These are phyloP conservation scores for Porites lobata DNA, from an alignment of 92 coral and sea anemone genomes.

Conservation along the genomic window DNA sequence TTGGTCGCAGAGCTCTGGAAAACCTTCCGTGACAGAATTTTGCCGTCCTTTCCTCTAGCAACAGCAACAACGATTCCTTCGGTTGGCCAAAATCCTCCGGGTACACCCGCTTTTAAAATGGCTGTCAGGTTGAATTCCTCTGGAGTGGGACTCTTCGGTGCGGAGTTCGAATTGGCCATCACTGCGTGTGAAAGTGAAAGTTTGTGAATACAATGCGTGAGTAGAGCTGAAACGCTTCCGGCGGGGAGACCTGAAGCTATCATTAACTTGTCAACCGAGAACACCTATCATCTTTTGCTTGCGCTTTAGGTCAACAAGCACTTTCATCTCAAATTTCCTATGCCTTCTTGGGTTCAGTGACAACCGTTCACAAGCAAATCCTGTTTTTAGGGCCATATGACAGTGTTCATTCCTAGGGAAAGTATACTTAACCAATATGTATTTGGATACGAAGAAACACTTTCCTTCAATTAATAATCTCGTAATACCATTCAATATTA, in stretches of 20 bases:
- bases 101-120: constrained; percentile 40
- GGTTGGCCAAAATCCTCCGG: constrained; percentile 54
- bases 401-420: too few species aligned
- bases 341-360: not conserved
- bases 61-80: constrained; percentile 24
- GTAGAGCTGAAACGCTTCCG: constrained; percentile 9
- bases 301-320: constrained; percentile 8
- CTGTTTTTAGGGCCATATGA: too few species aligned
- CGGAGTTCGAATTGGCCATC: constrained; percentile 33
- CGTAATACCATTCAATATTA: too few species aligned
- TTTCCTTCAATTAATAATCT: too few species aligned
- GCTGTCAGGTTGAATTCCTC: constrained; percentile 48
- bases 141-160: constrained; percentile 31
- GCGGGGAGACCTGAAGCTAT: constrained; percentile 5
- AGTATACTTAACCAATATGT: too few species aligned
- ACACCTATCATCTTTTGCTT: not conserved
- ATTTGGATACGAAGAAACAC: too few species aligned
- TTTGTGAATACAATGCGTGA: not conserved
- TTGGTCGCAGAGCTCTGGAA: constrained; percentile 31
- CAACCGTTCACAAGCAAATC: too few species aligned
- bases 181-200: constrained; percentile 12
- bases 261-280: constrained; percentile 10
- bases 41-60: constrained; percentile 41
- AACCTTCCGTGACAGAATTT: constrained; percentile 44
- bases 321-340: constrained; percentile 14